Evolutionary conservation across 92 coral and sea anemone species (phyloP).

Genomic region (Parazoanthus darwini): DNA sequence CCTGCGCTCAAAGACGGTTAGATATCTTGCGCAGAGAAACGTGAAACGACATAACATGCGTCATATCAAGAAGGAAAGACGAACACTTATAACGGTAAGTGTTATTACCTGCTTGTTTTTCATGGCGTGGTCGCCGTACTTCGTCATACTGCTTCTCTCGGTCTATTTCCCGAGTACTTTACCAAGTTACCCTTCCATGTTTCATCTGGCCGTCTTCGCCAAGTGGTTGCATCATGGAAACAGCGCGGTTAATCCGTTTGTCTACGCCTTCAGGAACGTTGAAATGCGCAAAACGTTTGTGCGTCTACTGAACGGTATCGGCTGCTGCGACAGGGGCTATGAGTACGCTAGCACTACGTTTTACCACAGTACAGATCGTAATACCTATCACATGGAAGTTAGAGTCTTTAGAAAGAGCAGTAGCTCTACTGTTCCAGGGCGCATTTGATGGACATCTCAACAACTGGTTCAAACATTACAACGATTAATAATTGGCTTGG

Average conservation of each 20-base stretch:
- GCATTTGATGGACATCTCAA: not conserved
- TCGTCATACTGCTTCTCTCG: conserved; percentile 46
- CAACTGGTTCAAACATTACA: not conserved
- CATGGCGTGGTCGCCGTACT: conserved; percentile 89
- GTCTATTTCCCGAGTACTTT: conserved; percentile 43
- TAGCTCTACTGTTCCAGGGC: not conserved
- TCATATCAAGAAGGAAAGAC: conserved; percentile 58
- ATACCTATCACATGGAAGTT: not conserved
- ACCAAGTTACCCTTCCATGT: conserved; percentile 34
- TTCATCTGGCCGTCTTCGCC: conserved; percentile 19
- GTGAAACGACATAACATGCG: not conserved
- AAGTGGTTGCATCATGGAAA: conserved; percentile 55
- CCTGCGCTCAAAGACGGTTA: conserved; percentile 4
- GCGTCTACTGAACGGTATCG: not conserved
- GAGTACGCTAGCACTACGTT: not conserved
- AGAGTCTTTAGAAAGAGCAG: not conserved
- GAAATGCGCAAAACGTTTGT: conserved; percentile 47
- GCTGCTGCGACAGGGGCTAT: not conserved
- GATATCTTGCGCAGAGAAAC: conserved; percentile 5
- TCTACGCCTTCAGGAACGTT: conserved; percentile 45
- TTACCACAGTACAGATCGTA: not conserved
- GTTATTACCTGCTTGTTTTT: conserved; percentile 77
- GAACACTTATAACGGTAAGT: conserved; percentile 78
- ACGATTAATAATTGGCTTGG: too few species aligned
- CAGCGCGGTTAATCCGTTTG: conserved; percentile 52